phyloP scores from a whole-genome alignment of 2,113 vertebrate genomes.

The Sceloporus undulatus region DNA sequence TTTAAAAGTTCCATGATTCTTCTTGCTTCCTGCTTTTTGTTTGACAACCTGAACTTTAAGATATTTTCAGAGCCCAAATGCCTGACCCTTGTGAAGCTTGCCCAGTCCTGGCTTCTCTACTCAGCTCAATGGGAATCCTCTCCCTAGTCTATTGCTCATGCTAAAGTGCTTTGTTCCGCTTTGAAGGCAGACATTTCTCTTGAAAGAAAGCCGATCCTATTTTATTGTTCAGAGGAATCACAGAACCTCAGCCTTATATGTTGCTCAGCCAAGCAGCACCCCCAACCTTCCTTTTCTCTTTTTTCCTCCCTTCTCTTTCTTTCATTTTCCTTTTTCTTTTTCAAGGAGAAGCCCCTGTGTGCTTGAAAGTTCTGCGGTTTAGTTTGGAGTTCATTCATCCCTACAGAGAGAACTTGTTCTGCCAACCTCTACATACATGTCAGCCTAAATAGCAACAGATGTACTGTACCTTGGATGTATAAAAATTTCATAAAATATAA shows the following conservation, averaged over 20 bases:
- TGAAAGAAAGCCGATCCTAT: slow-evolving; percentile 53
- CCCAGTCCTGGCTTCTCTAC: neutral
- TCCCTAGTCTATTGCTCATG: neutral
- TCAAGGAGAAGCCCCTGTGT: slow-evolving; percentile 61
- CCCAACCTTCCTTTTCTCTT: slow-evolving; percentile 51
- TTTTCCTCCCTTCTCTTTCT: neutral
- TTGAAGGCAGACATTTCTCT: slow-evolving; percentile 12
- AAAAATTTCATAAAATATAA: slow-evolving; percentile 83
- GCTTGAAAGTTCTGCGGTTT: slow-evolving; percentile 84
- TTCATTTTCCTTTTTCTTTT: slow-evolving; percentile 36
- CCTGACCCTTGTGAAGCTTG: slow-evolving; percentile 9
- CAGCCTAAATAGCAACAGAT: slow-evolving; percentile 87
- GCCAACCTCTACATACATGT: slow-evolving; percentile 87
- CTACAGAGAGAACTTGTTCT: slow-evolving; percentile 81
- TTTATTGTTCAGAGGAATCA: slow-evolving; percentile 48
- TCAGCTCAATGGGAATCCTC: neutral
- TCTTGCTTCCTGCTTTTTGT: neutral
- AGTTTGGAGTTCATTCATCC: slow-evolving; percentile 84
- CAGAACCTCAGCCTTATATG: slow-evolving; percentile 63
- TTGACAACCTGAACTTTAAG: slow-evolving; percentile 45
- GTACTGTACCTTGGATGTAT: slow-evolving; percentile 82
- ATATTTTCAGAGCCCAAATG: slow-evolving; percentile 22
- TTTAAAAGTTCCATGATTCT: neutral
- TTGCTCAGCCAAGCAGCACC: slow-evolving; percentile 74
- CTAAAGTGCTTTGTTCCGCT: slow-evolving; percentile 13